phyloP scores from a whole-genome alignment of 2,888 invertebrate genomes.

The Agrotis clavis region DNA sequence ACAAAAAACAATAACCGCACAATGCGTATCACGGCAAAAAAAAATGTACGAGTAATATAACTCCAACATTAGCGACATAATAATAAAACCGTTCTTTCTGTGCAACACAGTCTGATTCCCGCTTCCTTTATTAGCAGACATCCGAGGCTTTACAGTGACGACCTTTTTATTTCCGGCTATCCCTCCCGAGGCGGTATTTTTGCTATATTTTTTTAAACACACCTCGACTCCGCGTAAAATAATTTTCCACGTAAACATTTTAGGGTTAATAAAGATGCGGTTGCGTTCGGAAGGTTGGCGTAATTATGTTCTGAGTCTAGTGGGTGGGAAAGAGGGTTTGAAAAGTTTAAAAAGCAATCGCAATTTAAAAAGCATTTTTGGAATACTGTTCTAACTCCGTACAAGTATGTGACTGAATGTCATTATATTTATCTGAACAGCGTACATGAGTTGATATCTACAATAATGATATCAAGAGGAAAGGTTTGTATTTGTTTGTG shows the following conservation, averaged over 20 bases:
- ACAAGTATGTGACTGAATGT: not conserved
- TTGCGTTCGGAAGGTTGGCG: constrained; percentile 65
- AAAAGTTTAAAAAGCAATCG: constrained; percentile 19
- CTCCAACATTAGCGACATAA: constrained; percentile 83
- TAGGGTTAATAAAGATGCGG: constrained; percentile 79
- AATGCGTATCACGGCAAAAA: constrained; percentile 52
- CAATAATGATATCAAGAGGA: too few species aligned
- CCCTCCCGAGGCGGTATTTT: constrained; percentile 69
- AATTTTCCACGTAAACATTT: constrained; percentile 82
- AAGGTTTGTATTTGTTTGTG: too few species aligned
- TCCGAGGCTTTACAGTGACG: constrained; percentile 83
- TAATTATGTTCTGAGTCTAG: constrained; percentile 45
- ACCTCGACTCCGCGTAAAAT: constrained; percentile 74
- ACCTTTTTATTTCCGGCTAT: constrained; percentile 87
- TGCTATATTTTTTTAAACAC: constrained; percentile 73
- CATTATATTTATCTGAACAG: too few species aligned
- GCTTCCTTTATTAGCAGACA: constrained; percentile 86
- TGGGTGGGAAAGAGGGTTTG: constrained; percentile 11
- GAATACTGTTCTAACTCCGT: not conserved
- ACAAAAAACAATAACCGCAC: constrained; percentile 69
- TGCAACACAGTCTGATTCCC: constrained; percentile 78
- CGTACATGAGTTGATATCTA: too few species aligned
- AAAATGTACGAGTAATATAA: constrained; percentile 76
- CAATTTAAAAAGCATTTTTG: not conserved
- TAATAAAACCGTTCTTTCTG: constrained; percentile 84